phyloP scores from a whole-genome alignment of 2,113 vertebrate species.

The Triplophysa tibetana region DNA sequence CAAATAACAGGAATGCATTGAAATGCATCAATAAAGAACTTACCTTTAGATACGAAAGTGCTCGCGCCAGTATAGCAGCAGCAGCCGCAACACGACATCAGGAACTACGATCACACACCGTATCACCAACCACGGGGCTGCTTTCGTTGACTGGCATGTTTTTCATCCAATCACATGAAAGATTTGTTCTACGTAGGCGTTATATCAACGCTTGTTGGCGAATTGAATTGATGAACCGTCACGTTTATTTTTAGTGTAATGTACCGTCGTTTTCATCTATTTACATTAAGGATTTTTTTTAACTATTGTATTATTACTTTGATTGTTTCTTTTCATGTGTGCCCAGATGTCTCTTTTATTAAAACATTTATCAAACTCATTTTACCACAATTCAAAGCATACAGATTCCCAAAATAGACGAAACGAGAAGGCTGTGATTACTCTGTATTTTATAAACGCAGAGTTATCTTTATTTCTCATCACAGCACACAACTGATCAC shows the following conservation, averaged over 20 bases:
- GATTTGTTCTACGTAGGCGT: not conserved
- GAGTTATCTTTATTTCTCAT: not conserved
- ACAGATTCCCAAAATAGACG: too few species aligned
- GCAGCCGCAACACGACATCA: not conserved
- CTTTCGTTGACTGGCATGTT: not conserved
- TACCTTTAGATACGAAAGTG: conserved; percentile 1
- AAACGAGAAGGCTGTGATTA: not conserved
- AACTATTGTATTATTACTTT: too few species aligned
- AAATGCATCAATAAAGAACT: not conserved
- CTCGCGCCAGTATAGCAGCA: not conserved
- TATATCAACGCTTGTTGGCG: not conserved
- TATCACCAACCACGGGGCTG: not conserved
- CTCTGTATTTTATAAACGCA: not conserved
- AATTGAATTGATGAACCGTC: not conserved
- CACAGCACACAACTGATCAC: conserved; percentile 4
- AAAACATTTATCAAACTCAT: too few species aligned
- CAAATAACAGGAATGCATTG: not conserved
- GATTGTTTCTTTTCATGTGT: too few species aligned
- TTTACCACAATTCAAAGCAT: too few species aligned
- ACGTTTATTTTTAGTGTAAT: not conserved
- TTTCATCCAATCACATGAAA: not conserved
- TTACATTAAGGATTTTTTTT: too few species aligned
- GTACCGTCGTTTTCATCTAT: not conserved
- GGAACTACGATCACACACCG: not conserved
- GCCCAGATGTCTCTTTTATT: too few species aligned